Evolutionary conservation across 2,888 invertebrate species (phyloP).

Genomic region (Anticlea derivata): DNA sequence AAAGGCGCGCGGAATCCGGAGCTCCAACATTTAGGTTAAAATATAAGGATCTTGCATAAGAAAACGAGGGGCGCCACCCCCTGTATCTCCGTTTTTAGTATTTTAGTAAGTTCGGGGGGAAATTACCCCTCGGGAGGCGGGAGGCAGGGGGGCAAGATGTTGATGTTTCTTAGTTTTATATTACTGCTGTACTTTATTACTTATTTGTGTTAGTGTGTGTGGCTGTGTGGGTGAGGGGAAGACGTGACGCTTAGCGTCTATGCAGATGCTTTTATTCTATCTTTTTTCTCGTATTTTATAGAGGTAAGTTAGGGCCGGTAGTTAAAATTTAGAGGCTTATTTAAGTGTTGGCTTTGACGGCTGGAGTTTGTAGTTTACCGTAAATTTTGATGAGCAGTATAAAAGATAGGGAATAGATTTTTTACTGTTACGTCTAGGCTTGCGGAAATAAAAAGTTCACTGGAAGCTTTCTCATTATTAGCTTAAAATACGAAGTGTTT

Average conservation of each 20-base stretch:
- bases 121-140: slow-evolving; percentile 67
- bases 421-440: slow-evolving; percentile 29
- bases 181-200: slow-evolving; percentile 82
- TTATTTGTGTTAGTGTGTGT: slow-evolving; percentile 77
- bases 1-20: slow-evolving; percentile 43
- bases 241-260: slow-evolving; percentile 60
- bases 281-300: slow-evolving; percentile 42
- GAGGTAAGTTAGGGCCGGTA: slow-evolving; percentile 40
- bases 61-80: slow-evolving; percentile 72
- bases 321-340: slow-evolving; percentile 42
- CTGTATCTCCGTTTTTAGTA: slow-evolving; percentile 84
- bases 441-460: slow-evolving; percentile 12
- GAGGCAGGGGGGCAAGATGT: slow-evolving; percentile 71
- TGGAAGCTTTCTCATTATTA: background rate
- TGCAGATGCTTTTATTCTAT: slow-evolving; percentile 66
- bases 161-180: slow-evolving; percentile 85
- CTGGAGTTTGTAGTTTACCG: slow-evolving; percentile 37
- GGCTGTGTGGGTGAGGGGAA: slow-evolving; percentile 55
- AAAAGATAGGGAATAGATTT: slow-evolving; percentile 42
- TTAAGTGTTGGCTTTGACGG: slow-evolving; percentile 40
- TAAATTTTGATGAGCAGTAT: slow-evolving; percentile 40
- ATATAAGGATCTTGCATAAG: slow-evolving; percentile 84
- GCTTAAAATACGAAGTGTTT: background rate
- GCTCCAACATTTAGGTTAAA: slow-evolving; percentile 79
- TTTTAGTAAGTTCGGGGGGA: slow-evolving; percentile 83